phyloP scores from a whole-genome alignment of 1,140 invertebrate genomes.

The Eupristina koningsbergeri region DNA sequence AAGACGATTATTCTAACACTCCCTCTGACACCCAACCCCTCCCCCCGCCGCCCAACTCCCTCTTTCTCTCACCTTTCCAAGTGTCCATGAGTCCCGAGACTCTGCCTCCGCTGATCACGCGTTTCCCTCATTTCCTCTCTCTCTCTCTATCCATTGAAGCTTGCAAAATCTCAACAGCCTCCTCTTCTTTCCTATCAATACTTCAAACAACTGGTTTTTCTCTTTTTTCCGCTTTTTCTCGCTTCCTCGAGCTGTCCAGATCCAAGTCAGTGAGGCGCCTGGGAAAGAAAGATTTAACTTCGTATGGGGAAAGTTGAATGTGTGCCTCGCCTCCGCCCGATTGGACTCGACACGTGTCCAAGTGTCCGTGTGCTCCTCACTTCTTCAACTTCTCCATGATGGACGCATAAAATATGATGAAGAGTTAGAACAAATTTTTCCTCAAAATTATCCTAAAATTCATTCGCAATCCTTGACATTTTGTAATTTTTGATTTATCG shows the following conservation, averaged over 20 bases:
- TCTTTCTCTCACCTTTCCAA: too few relatives aligned
- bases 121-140: not conserved
- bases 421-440: too few relatives aligned
- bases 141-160: too few relatives aligned
- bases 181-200: not conserved
- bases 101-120: not conserved
- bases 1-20: slow-evolving; percentile 26
- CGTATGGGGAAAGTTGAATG: not conserved
- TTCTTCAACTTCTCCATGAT: not conserved
- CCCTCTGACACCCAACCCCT: too few relatives aligned
- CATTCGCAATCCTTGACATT: too few relatives aligned
- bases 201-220: not conserved
- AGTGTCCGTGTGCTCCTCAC: not conserved
- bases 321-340: too few relatives aligned
- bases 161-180: too few relatives aligned
- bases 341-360: not conserved
- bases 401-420: not conserved
- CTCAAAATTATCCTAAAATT: too few relatives aligned
- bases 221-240: not conserved
- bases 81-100: not conserved
- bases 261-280: not conserved
- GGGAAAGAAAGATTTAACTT: not conserved
- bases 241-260: not conserved
- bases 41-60: too few relatives aligned
- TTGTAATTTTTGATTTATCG: not conserved